phyloP scores from a whole-genome alignment of 2,113 vertebrate genomes.

The Semnornis frantzii region DNA sequence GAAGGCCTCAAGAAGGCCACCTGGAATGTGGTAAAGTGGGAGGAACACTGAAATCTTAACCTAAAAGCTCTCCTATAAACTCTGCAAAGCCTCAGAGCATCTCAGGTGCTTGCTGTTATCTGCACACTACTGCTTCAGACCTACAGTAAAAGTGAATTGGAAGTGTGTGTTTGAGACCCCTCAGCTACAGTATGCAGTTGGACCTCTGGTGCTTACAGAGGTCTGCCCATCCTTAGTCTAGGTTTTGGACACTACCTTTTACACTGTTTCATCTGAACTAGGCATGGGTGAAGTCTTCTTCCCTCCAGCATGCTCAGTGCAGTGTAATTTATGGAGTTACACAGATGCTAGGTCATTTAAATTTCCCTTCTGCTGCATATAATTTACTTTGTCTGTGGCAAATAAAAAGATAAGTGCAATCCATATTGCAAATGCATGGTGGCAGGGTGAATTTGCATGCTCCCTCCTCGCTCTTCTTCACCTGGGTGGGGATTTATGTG shows the following conservation, averaged over 20 bases:
- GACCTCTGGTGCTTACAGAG: not conserved
- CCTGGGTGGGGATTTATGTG: conserved; percentile 64
- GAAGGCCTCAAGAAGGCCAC: not conserved
- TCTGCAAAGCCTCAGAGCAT: not conserved
- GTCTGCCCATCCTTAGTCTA: not conserved
- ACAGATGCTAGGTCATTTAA: conserved; percentile 72
- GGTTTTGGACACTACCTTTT: not conserved
- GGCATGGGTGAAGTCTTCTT: conserved; percentile 25
- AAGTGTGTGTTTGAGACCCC: not conserved
- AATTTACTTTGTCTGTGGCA: conserved; percentile 74
- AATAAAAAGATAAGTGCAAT: conserved; percentile 83
- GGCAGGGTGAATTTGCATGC: conserved; percentile 65
- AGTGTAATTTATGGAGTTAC: conserved; percentile 64
- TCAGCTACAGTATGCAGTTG: not conserved
- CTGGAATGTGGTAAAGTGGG: not conserved
- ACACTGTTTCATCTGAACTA: conserved; percentile 13
- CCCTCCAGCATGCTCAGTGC: not conserved
- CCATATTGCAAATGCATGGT: conserved; percentile 73
- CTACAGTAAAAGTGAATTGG: not conserved
- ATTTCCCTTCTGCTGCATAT: conserved; percentile 68
- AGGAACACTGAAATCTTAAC: not conserved
- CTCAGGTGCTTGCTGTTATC: not conserved
- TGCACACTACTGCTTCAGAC: not conserved
- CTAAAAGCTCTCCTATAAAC: not conserved
- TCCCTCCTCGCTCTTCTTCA: conserved; percentile 54